Percentiles rank a stretch among this genome's conserved stretches.
These are phyloP conservation scores for Protobothrops flavoviridis DNA, from an alignment of 2,113 vertebrate genomes.

Conservation along the genomic window DNA sequence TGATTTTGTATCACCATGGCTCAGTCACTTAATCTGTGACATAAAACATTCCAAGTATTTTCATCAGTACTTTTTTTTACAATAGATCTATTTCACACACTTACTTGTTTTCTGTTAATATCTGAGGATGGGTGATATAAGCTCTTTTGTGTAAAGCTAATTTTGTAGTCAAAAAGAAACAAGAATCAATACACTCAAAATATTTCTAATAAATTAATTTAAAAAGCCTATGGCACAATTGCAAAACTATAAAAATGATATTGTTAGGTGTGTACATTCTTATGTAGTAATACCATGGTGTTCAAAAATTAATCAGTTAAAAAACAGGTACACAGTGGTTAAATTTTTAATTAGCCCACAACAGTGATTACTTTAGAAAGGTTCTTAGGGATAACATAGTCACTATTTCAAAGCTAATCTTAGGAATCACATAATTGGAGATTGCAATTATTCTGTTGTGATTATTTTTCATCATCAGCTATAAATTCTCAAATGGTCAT, in stretches of 20 bases:
- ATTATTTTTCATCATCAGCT: background rate
- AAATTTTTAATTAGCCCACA: slow-evolving; percentile 22
- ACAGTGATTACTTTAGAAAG: background rate
- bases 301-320: background rate
- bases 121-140: background rate
- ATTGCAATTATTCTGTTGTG: background rate
- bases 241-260: slow-evolving; percentile 3
- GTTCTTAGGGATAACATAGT: background rate
- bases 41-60: background rate
- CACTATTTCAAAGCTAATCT: background rate
- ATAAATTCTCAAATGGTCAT: background rate
- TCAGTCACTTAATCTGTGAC: background rate
- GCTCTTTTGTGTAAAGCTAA: background rate
- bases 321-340: background rate
- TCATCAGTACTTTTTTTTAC: background rate
- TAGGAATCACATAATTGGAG: background rate
- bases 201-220: background rate
- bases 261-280: background rate
- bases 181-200: background rate
- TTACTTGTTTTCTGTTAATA: background rate
- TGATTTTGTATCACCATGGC: background rate
- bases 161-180: background rate
- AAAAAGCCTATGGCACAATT: slow-evolving; percentile 1
- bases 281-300: background rate
- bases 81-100: background rate